Percentiles rank a stretch among this genome's conserved stretches.
These are phyloP conservation scores for Tolypeutes matacus DNA, from an alignment of 2,797 vertebrate species.

Conservation along the genomic window DNA sequence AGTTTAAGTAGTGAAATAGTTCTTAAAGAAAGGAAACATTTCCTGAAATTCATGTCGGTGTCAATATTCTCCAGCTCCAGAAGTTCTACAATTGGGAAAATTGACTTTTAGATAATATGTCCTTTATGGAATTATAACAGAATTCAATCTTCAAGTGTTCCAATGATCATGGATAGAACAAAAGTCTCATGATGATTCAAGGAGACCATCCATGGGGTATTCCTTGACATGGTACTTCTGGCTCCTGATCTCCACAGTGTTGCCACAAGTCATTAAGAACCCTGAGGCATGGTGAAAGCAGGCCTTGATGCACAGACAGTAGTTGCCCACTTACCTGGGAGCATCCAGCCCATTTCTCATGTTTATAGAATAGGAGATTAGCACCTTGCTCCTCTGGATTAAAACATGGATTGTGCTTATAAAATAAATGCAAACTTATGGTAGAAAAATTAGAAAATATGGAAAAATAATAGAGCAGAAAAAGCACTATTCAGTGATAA, in stretches of 20 bases:
- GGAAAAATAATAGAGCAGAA: neutral
- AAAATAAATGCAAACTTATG: neutral
- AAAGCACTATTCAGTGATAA: neutral
- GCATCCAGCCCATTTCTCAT: neutral
- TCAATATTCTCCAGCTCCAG: neutral
- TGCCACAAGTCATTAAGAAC: neutral
- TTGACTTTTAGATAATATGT: neutral
- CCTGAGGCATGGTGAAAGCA: too few relatives aligned
- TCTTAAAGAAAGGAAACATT: neutral
- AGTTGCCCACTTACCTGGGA: fast-evolving
- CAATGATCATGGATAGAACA: neutral
- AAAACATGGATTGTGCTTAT: neutral
- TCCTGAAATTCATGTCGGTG: neutral
- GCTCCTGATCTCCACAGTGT: fast-evolving
- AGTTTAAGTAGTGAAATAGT: neutral
- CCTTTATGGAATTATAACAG: neutral
- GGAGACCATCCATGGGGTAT: neutral
- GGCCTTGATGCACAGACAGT: neutral
- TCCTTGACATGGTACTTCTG: neutral
- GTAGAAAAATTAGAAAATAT: neutral
- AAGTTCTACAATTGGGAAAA: neutral
- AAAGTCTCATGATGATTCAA: neutral
- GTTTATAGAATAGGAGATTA: neutral
- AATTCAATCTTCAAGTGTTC: neutral
- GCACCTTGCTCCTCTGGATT: neutral